Percentiles rank a stretch among this genome's conserved stretches.
phyloP scores from a whole-genome alignment of 1,140 invertebrate genomes.

The Choristoneura fumiferana region DNA sequence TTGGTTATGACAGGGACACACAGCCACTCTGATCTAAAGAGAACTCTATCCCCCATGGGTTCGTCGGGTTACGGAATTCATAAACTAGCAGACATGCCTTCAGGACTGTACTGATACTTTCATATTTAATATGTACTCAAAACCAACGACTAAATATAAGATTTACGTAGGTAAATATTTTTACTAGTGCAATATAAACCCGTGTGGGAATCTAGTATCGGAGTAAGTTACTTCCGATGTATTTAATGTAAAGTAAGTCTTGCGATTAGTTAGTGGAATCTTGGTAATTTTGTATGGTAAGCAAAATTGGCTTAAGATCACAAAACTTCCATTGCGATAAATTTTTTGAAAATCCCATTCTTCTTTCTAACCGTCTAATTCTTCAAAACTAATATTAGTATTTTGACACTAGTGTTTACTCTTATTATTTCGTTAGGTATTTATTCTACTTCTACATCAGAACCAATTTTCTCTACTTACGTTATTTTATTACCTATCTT shows the following conservation, averaged over 20 bases:
- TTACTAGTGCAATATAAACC: conserved; percentile 66
- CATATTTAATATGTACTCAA: conserved; percentile 42
- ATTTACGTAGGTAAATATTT: conserved; percentile 58
- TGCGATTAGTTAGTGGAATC: conserved; percentile 43
- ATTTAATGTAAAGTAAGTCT: conserved; percentile 32
- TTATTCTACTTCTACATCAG: conserved; percentile 7
- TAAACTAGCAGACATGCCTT: conserved; percentile 85
- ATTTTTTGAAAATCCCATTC: conserved; percentile 14
- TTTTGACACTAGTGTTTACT: conserved; percentile 6
- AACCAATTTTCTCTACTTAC: background rate
- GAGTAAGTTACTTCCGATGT: background rate
- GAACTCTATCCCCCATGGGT: conserved; percentile 61
- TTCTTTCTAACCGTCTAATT: conserved; percentile 12
- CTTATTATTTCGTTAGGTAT: conserved; percentile 23
- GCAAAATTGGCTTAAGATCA: conserved; percentile 75
- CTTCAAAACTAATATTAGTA: background rate
- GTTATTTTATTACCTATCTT: background rate
- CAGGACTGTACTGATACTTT: conserved; percentile 82
- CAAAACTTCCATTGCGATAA: conserved; percentile 32
- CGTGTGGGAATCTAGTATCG: conserved; percentile 33
- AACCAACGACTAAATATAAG: conserved; percentile 75
- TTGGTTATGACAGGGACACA: conserved; percentile 65
- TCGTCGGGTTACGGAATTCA: conserved; percentile 67
- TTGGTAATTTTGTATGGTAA: conserved; percentile 71
- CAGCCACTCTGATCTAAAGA: conserved; percentile 63